phyloP scores from a whole-genome alignment of 2,113 vertebrate genomes.

The Lathamus discolor region DNA sequence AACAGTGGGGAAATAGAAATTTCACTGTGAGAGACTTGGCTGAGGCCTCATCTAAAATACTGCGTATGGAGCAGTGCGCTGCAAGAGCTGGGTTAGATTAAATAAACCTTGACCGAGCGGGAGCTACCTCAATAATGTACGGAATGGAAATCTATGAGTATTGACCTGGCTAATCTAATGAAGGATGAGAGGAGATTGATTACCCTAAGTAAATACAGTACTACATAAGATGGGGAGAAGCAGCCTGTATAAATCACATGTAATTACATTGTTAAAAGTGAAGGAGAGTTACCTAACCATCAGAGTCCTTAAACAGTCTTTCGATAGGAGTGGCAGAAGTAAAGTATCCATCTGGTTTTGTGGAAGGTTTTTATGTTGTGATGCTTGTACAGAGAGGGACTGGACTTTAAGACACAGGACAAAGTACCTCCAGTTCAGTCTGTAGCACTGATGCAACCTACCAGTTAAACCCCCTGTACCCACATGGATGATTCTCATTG shows the following conservation, averaged over 20 bases:
- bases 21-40: background rate
- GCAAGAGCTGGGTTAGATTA: background rate
- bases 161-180: slow-evolving; percentile 52
- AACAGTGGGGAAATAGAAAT: background rate
- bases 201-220: background rate
- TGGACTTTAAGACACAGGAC: background rate
- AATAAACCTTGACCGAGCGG: background rate
- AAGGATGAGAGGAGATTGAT: slow-evolving; percentile 39
- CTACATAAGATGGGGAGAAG: background rate
- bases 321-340: background rate
- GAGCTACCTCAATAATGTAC: background rate
- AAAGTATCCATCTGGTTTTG: background rate
- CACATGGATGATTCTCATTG: background rate
- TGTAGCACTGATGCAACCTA: background rate
- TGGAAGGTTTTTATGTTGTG: background rate
- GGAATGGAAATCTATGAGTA: slow-evolving; percentile 28
- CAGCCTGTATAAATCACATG: background rate
- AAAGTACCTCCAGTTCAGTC: background rate
- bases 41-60: background rate
- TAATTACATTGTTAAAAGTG: slow-evolving; percentile 11
- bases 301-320: background rate
- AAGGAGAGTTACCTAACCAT: background rate
- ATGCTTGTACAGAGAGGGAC: background rate
- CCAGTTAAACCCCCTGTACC: background rate
- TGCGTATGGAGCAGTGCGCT: background rate